Conservation (phyloP, 2,113 vertebrate species). For the Alligator sinensis region DNA sequence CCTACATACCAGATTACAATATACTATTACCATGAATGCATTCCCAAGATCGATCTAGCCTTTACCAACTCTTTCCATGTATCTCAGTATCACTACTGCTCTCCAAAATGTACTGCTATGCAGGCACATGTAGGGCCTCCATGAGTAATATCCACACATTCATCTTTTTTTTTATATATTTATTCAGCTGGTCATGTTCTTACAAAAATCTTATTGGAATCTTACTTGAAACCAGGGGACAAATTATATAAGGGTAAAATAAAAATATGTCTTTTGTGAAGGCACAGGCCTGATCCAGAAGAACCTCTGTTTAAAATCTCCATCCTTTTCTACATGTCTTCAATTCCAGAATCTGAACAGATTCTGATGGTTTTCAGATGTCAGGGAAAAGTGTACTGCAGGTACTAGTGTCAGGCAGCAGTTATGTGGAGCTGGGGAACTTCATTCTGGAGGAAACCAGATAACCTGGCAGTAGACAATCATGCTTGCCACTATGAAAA, state of each 20-base stretch:
- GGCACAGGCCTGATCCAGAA: conserved; percentile 43
- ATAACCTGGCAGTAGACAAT: conserved; percentile 14
- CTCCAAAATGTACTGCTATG: conserved; percentile 43
- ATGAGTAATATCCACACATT: conserved; percentile 46
- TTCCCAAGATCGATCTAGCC: conserved; percentile 41
- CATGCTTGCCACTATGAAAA: conserved; percentile 39
- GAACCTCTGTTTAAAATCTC: conserved; percentile 44
- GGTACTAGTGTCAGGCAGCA: background rate
- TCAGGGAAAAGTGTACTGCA: conserved; percentile 3
- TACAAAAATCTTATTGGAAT: background rate
- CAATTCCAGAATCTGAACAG: conserved; percentile 39
- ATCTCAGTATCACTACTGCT: conserved; percentile 13
- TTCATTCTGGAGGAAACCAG: conserved; percentile 11
- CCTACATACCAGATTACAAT: conserved; percentile 17
- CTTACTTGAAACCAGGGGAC: conserved; percentile 50
- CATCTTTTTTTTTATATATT: conserved; percentile 67
- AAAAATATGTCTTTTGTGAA: conserved; percentile 55
- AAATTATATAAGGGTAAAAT: conserved; percentile 65
- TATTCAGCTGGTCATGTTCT: conserved; percentile 71
- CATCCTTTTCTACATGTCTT: background rate
- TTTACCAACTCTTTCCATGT: conserved; percentile 39
- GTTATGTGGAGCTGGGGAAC: conserved; percentile 32
- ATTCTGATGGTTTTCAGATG: conserved; percentile 43
- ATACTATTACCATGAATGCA: conserved; percentile 57
- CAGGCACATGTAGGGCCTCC: conserved; percentile 43